Conservation (phyloP, 2,888 invertebrate genomes). For the Heliconius cydno region DNA sequence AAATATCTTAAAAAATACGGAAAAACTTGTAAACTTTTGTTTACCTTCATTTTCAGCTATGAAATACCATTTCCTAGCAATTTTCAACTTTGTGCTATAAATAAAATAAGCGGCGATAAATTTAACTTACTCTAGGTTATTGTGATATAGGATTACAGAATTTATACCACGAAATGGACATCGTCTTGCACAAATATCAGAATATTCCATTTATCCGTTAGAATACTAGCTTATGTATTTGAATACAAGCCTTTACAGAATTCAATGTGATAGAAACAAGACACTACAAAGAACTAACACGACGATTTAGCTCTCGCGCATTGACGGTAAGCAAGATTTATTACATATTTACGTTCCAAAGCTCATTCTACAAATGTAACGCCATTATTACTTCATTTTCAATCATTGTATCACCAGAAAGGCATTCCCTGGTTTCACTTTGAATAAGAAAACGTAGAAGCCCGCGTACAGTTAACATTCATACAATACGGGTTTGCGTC, state of each 20-base stretch:
- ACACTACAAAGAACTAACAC: conserved; percentile 20
- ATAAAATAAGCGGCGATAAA: background rate
- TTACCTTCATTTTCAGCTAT: background rate
- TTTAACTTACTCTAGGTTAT: background rate
- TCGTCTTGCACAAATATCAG: background rate
- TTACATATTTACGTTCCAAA: conserved; percentile 36
- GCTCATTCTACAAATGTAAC: conserved; percentile 43
- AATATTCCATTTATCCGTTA: conserved; percentile 11
- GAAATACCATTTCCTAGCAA: background rate
- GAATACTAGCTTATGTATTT: background rate
- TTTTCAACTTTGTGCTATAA: background rate
- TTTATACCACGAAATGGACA: background rate
- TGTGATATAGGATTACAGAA: conserved; percentile 8
- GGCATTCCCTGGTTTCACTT: conserved; percentile 30
- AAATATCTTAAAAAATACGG: background rate
- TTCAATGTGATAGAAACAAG: conserved; percentile 25
- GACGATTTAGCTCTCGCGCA: conserved; percentile 26
- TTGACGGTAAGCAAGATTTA: conserved; percentile 40
- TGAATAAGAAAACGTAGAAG: conserved; percentile 35
- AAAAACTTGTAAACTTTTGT: no score
- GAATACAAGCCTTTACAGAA: conserved; percentile 21
- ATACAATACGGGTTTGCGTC: conserved; percentile 39
- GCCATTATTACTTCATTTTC: conserved; percentile 46
- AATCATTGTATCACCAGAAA: conserved; percentile 38
- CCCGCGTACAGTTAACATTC: conserved; percentile 38